Evolutionary conservation across 2,113 vertebrate genomes (phyloP).

Genomic region (Oncorhynchus keta): DNA sequence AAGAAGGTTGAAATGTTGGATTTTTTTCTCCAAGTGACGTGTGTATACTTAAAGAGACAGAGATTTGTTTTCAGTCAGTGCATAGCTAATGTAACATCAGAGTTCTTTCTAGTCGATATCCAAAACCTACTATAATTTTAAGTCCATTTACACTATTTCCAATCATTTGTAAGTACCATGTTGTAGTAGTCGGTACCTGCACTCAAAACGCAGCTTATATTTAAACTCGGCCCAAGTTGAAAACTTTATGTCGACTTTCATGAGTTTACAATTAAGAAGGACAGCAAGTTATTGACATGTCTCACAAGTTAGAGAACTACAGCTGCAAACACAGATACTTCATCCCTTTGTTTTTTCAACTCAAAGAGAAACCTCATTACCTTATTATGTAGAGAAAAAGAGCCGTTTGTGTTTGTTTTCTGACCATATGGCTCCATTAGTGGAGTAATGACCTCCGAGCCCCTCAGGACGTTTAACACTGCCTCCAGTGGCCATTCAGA

Average conservation of each 20-base stretch:
- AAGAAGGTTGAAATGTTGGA: constrained; percentile 19
- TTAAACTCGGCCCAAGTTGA: too few species aligned
- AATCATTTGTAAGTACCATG: too few species aligned
- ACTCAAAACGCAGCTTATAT: too few species aligned
- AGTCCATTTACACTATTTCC: too few species aligned
- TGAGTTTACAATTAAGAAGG: too few species aligned
- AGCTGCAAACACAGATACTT: constrained; percentile 39
- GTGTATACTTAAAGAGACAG: constrained; percentile 21
- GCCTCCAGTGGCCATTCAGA: constrained; percentile 59
- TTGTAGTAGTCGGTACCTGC: too few species aligned
- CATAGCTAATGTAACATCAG: constrained; percentile 47
- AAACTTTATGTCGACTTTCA: too few species aligned
- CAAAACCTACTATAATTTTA: too few species aligned
- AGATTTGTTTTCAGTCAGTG: constrained; percentile 1
- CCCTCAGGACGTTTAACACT: constrained; percentile 41
- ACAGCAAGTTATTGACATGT: constrained; percentile 44
- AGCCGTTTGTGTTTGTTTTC: constrained; percentile 77
- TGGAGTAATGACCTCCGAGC: constrained; percentile 69
- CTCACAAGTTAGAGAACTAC: constrained; percentile 33
- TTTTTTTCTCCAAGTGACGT: constrained; percentile 12
- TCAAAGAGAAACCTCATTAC: constrained; percentile 47
- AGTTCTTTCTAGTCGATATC: too few species aligned
- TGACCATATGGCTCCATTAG: constrained; percentile 80
- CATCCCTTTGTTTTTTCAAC: constrained; percentile 29
- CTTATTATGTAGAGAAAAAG: constrained; percentile 64